A percentile compares a stretch with the other conserved stretches of the same genome.
phyloP scores from a whole-genome alignment of 2,113 vertebrate species.

The Gymnogyps californianus region DNA sequence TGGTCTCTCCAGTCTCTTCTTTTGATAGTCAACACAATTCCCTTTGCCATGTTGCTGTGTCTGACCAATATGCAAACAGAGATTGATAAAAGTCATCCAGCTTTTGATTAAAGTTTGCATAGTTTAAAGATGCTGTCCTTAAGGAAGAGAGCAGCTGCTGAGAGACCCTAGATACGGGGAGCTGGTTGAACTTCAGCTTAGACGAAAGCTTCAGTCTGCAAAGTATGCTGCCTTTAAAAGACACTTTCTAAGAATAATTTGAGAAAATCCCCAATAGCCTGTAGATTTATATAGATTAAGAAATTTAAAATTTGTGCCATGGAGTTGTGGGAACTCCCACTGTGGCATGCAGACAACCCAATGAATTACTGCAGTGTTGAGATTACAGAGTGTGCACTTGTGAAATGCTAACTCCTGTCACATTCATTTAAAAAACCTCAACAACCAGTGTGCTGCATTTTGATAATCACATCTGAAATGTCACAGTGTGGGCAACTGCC shows the following conservation, averaged over 20 bases:
- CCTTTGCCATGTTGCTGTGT: not conserved
- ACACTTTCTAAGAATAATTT: not conserved
- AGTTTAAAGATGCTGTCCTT: not conserved
- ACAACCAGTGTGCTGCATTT: not conserved
- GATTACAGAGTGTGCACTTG: not conserved
- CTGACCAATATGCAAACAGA: not conserved
- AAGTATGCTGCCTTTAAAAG: not conserved
- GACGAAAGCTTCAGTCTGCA: not conserved
- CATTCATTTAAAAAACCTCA: conserved; percentile 32
- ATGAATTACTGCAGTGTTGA: not conserved
- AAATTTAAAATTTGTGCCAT: not conserved
- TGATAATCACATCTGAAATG: conserved; percentile 57
- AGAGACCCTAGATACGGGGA: fast-evolving
- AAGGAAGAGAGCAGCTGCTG: not conserved
- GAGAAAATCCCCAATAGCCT: not conserved
- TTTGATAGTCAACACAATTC: not conserved
- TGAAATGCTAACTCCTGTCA: conserved; percentile 52
- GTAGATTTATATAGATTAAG: not conserved
- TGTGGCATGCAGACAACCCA: not conserved
- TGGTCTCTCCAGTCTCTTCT: not conserved
- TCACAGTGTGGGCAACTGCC: conserved; percentile 44
- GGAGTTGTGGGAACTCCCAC: not conserved
- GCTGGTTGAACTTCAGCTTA: not conserved
- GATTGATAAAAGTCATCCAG: not conserved
- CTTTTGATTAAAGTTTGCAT: not conserved